Conservation (phyloP, 2,797 vertebrate genomes). For the Vespertilio murinus region DNA sequence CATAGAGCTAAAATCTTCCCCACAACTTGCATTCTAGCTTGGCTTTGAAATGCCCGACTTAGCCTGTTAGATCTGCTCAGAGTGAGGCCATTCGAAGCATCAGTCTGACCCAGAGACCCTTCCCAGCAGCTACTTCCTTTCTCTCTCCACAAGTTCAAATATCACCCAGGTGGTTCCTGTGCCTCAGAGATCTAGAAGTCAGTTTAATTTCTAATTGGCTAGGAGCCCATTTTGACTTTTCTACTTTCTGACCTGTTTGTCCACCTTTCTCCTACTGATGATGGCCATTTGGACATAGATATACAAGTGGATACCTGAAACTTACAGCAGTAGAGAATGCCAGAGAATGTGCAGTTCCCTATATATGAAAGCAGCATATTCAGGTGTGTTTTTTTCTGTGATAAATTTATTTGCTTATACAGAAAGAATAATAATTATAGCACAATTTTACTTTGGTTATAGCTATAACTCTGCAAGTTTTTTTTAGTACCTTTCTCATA, state of each 20-base stretch:
- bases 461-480: not conserved
- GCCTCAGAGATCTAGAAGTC: not conserved
- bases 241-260: not conserved
- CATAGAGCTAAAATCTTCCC: not conserved
- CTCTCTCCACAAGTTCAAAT: not conserved
- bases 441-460: not conserved
- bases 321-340: not conserved
- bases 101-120: not conserved
- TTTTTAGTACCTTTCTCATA: not conserved
- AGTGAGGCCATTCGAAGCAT: not conserved
- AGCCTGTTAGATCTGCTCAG: not conserved
- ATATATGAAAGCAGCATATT: not conserved
- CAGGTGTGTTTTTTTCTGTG: not conserved
- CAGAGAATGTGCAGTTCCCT: not conserved
- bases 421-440: not conserved
- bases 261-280: not conserved
- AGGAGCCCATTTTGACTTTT: not conserved
- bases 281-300: not conserved
- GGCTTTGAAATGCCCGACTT: not conserved
- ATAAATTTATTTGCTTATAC: not conserved
- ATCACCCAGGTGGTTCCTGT: not conserved
- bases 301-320: not conserved
- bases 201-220: not conserved
- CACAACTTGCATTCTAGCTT: not conserved
- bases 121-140: not conserved